Evolutionary conservation across 1,140 invertebrate genomes (phyloP).

Genomic region (Neodiprion pinetum): DNA sequence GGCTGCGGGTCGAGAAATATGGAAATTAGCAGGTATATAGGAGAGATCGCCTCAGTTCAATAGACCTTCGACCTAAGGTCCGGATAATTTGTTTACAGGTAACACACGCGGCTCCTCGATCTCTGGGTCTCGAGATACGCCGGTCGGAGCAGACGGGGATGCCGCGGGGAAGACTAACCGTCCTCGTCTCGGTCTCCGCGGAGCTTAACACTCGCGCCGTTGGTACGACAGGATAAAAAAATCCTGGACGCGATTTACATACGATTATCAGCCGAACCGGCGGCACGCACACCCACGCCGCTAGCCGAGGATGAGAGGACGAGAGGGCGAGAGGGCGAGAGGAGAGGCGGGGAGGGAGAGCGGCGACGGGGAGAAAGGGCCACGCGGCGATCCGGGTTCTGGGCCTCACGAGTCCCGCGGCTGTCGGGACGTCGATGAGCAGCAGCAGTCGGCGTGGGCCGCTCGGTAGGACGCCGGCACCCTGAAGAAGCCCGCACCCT

Average conservation of each 20-base stretch:
- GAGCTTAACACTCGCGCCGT: neutral
- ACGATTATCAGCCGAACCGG: conserved; percentile 57
- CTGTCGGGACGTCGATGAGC: conserved; percentile 55
- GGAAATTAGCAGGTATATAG: conserved; percentile 54
- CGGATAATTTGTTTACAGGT: conserved; percentile 64
- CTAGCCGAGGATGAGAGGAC: conserved; percentile 21
- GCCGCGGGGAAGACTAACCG: conserved; percentile 1
- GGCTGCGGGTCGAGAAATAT: conserved; percentile 47
- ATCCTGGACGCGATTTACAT: conserved; percentile 58
- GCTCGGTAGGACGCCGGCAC: conserved; percentile 58
- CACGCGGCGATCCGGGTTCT: conserved; percentile 14
- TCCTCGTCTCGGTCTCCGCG: neutral
- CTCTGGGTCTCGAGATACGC: conserved; percentile 29
- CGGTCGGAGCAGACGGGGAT: neutral
- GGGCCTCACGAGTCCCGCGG: conserved; percentile 44
- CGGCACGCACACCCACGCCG: conserved; percentile 58
- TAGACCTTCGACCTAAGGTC: conserved; percentile 62
- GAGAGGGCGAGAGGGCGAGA: conserved; percentile 12
- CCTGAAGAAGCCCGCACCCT: conserved; percentile 60
- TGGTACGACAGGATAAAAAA: conserved; percentile 2
- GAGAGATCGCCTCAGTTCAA: conserved; percentile 58
- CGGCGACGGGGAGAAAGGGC: conserved; percentile 4
- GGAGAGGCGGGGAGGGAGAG: neutral
- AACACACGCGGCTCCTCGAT: conserved; percentile 51
- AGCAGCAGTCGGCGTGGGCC: conserved; percentile 57